Conservation (phyloP, 2,888 invertebrate species). For the Eulithis testata region DNA sequence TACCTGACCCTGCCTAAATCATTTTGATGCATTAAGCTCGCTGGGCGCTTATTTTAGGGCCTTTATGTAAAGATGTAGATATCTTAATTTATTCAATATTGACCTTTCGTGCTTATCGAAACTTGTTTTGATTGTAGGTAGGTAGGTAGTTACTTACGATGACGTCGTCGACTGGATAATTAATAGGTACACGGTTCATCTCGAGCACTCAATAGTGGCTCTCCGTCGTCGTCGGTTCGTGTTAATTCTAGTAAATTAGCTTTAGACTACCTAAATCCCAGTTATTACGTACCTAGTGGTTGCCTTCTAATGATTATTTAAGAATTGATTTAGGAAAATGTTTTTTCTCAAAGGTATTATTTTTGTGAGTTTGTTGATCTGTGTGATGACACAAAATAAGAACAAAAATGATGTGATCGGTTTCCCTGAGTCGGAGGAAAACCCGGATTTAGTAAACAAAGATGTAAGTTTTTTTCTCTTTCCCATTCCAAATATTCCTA, state of each 20-base stretch:
- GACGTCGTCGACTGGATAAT: constrained; percentile 45
- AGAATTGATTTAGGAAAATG: constrained; percentile 41
- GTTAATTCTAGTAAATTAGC: constrained; percentile 30
- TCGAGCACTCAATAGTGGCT: constrained; percentile 47
- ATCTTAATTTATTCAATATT: constrained; percentile 15
- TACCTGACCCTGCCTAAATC: constrained; percentile 41
- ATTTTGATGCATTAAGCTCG: no score
- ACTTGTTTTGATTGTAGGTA: constrained; percentile 59
- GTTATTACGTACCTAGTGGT: neutral
- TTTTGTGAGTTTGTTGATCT: constrained; percentile 46
- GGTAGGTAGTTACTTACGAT: constrained; percentile 34
- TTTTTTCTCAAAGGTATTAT: constrained; percentile 43
- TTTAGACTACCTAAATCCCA: constrained; percentile 1
- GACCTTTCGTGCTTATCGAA: constrained; percentile 50
- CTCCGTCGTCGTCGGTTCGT: constrained; percentile 35
- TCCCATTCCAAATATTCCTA: neutral
- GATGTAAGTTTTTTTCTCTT: constrained; percentile 51
- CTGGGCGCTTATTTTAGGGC: neutral
- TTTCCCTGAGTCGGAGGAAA: constrained; percentile 75
- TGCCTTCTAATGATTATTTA: neutral
- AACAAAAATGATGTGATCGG: constrained; percentile 63
- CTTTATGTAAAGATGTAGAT: neutral
- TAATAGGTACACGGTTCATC: constrained; percentile 47
- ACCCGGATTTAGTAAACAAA: constrained; percentile 63
- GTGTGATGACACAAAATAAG: constrained; percentile 49